Evolutionary conservation across 2,888 invertebrate species (phyloP).

Genomic region (Trachelus stipa): DNA sequence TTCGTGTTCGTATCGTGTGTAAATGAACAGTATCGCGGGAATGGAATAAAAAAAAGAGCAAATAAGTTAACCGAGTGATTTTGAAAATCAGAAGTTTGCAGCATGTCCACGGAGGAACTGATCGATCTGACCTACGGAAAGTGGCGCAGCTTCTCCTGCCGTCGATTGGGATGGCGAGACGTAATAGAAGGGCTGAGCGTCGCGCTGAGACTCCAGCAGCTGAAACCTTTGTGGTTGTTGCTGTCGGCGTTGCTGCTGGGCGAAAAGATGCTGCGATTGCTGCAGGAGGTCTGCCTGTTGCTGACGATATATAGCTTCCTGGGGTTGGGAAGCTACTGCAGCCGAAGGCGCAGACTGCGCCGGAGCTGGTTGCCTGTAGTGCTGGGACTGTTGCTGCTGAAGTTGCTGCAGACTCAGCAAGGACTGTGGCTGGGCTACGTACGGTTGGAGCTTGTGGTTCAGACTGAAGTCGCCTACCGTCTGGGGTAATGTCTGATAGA

Average conservation of each 20-base stretch:
- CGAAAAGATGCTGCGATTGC: slow-evolving; percentile 75
- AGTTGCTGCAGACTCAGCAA: slow-evolving; percentile 73
- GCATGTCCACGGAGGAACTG: slow-evolving; percentile 77
- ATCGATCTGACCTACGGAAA: slow-evolving; percentile 81
- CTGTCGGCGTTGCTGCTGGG: slow-evolving; percentile 66
- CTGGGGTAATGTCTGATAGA: slow-evolving; percentile 82
- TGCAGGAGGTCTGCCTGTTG: slow-evolving; percentile 75
- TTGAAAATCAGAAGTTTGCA: slow-evolving; percentile 33
- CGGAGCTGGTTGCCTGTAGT: slow-evolving; percentile 46
- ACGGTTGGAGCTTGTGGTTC: slow-evolving; percentile 81
- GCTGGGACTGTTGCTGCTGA: slow-evolving; percentile 58
- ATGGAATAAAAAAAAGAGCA: background rate
- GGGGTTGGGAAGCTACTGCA: slow-evolving; percentile 47
- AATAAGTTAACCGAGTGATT: slow-evolving; percentile 1
- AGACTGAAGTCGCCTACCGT: slow-evolving; percentile 78
- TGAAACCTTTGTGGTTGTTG: slow-evolving; percentile 63
- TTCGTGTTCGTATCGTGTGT: background rate
- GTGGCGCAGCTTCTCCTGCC: slow-evolving; percentile 41
- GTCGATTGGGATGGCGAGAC: slow-evolving; percentile 53
- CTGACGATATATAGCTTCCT: slow-evolving; percentile 69
- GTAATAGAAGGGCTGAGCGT: slow-evolving; percentile 63
- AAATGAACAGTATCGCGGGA: slow-evolving; percentile 37
- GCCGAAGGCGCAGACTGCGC: slow-evolving; percentile 61
- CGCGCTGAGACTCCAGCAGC: slow-evolving; percentile 60
- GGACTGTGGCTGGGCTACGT: slow-evolving; percentile 73